These are phyloP conservation scores for Paralichthys olivaceus DNA, from an alignment of 2,113 vertebrate species.

Conservation along the genomic window DNA sequence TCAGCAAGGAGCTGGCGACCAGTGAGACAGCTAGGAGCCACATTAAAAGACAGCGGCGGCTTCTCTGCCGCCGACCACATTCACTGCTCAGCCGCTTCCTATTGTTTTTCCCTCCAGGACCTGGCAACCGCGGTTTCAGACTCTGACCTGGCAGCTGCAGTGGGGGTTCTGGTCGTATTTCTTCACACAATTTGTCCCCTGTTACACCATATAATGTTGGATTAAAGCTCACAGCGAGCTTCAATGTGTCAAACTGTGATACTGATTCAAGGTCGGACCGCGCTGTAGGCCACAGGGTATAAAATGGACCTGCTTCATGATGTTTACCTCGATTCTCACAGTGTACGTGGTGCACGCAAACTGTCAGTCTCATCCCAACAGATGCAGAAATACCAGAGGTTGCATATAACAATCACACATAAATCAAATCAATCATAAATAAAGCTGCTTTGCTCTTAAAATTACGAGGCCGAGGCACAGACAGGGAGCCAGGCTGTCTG, in stretches of 20 bases:
- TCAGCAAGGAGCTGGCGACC: constrained; percentile 64
- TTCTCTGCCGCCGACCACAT: constrained; percentile 48
- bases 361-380: constrained; percentile 15
- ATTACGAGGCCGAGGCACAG: constrained; percentile 22
- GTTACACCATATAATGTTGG: constrained; percentile 37
- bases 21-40: constrained; percentile 65
- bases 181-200: constrained; percentile 51
- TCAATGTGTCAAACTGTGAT: constrained; percentile 28
- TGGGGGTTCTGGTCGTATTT: constrained; percentile 35
- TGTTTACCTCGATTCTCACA: constrained; percentile 23
- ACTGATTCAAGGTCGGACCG: background rate
- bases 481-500: constrained; percentile 66
- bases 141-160: constrained; percentile 28
- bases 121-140: constrained; percentile 49
- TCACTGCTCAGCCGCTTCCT: constrained; percentile 56
- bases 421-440: constrained; percentile 39
- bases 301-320: constrained; percentile 9
- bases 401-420: constrained; percentile 28
- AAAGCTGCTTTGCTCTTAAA: constrained; percentile 34
- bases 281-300: background rate
- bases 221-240: constrained; percentile 15
- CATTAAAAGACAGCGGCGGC: constrained; percentile 63
- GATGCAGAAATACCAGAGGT: background rate
- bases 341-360: constrained; percentile 4
- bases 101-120: constrained; percentile 63